Evolutionary conservation across 2,113 vertebrate genomes (phyloP).

Genomic region (Syngnathus typhle): DNA sequence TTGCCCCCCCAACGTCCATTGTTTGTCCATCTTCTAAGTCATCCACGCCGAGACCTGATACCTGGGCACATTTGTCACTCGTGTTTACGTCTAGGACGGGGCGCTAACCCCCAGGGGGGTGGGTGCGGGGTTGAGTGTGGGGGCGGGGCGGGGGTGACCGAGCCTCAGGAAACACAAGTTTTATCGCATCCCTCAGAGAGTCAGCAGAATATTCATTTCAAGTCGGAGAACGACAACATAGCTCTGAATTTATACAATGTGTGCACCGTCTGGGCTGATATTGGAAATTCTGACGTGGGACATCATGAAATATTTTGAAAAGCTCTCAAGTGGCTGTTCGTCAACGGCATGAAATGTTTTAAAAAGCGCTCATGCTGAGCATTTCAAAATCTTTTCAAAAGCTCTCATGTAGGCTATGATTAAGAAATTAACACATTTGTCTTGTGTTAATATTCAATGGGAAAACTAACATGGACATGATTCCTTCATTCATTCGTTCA

Average conservation of each 20-base stretch:
- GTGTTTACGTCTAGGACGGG: constrained; percentile 63
- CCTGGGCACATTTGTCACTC: constrained; percentile 62
- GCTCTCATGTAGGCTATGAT: too few relatives aligned
- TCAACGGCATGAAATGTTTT: too few relatives aligned
- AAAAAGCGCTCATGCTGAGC: too few relatives aligned
- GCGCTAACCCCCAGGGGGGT: background rate
- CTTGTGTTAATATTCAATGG: too few relatives aligned
- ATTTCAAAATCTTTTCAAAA: too few relatives aligned
- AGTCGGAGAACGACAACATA: background rate
- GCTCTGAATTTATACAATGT: background rate
- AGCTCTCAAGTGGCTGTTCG: too few relatives aligned
- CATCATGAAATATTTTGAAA: too few relatives aligned
- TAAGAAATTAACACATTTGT: too few relatives aligned
- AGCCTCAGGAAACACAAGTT: background rate
- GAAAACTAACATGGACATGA: too few relatives aligned
- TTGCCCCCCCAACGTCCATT: constrained; percentile 43
- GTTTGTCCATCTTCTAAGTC: constrained; percentile 61
- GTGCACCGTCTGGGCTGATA: too few relatives aligned
- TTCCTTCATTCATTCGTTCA: too few relatives aligned
- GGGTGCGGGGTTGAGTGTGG: background rate
- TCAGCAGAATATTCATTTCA: background rate
- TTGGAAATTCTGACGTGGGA: too few relatives aligned
- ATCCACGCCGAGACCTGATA: constrained; percentile 60
- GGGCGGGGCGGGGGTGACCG: background rate
- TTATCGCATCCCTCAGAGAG: background rate